phyloP scores from a whole-genome alignment of 2,888 invertebrate genomes.

The Heliconius sara region DNA sequence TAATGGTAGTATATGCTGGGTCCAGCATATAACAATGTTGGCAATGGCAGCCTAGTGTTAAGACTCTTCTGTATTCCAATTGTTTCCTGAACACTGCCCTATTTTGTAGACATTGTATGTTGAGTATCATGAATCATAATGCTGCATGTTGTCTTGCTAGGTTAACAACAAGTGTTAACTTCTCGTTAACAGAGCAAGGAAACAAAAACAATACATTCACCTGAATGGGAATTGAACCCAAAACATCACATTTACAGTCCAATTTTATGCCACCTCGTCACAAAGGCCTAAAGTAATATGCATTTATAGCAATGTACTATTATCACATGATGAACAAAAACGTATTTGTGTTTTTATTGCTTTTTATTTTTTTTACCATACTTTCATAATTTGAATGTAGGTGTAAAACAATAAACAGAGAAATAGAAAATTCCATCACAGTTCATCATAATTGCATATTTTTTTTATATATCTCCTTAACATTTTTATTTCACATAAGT shows the following conservation, averaged over 20 bases:
- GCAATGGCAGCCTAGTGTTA: neutral
- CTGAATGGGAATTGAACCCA: neutral
- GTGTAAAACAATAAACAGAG: too few species aligned
- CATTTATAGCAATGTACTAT: neutral
- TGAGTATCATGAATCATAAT: too few species aligned
- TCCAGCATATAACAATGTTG: neutral
- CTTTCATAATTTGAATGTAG: neutral
- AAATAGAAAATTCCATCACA: too few species aligned
- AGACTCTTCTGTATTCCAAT: neutral
- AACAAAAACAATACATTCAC: neutral
- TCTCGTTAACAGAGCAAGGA: neutral
- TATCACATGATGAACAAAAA: neutral
- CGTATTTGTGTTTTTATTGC: neutral
- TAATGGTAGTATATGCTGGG: neutral
- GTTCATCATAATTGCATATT: too few species aligned
- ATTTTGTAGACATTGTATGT: neutral
- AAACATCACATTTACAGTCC: neutral
- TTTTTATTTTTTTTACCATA: neutral
- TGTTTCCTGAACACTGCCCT: neutral
- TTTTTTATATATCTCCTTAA: too few species aligned
- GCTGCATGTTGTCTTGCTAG: too few species aligned
- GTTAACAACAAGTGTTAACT: too few species aligned
- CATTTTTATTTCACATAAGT: too few species aligned
- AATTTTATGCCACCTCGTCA: neutral
- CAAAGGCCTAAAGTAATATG: too few species aligned